Evolutionary conservation across 1,140 invertebrate genomes (phyloP), one percentile per base, ranked within the genome.

Genomic region (Drosophila orena): DNA sequence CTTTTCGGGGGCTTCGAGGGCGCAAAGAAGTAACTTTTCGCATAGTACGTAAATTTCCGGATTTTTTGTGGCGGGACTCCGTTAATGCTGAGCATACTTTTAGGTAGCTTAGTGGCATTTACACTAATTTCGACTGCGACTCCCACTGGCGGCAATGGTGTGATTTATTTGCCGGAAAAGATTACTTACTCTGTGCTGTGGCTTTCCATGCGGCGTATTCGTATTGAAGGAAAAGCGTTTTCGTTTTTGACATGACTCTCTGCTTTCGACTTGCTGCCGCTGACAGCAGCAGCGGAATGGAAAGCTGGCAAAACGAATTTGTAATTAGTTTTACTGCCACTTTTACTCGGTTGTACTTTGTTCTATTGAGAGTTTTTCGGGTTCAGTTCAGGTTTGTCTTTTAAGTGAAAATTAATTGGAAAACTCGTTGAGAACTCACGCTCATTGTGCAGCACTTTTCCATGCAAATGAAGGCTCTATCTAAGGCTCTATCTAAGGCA

Each of bases 121-220:
- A 84, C 84, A 84, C 84, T 89, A 88, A 84, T 89, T 89, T 89
- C 77, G 44, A 77, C 59, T 85, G 73, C 40, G 43, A 62, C 74
- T 57, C 24, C 49, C 54, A 66, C 66, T 52, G 61, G 70, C 89
- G 65, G 70, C 89, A 70, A 91, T 91, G 85, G 88, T 91, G 89
- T 91, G 89, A 91, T 91, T 91, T 91, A 91, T 89, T 89, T 91
- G 89, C 80, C 89, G 89, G 89, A 91, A 91, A 91, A 91, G 89
- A 91, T 91, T 91, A 91, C 84, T 89, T 90, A 84, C 84, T 84
- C 72, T 12, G 30, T 66, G 50, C 77, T 61, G 81, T 24, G 69
- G 84, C 70, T 89, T 24, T 44, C 42, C 42, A 44, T 2, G 15
- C 42, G 3, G 15, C 15, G 42, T 15, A 6, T n/a, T 2, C 38